Conservation (phyloP, 1,140 invertebrate genomes). For the Ooceraea biroi region DNA sequence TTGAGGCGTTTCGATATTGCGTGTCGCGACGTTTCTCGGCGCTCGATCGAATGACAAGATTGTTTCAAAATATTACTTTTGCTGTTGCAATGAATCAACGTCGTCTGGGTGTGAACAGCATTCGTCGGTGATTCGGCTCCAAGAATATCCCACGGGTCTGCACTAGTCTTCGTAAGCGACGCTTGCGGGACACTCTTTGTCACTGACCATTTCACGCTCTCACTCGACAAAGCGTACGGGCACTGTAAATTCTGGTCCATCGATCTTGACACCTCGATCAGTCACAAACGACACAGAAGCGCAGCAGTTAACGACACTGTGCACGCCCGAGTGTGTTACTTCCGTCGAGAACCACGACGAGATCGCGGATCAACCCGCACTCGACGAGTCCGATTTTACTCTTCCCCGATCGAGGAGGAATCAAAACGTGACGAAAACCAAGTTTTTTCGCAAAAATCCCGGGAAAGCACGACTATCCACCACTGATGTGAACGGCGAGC, state of each 20-base stretch:
- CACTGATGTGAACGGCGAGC: background rate
- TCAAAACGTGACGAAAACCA: no score
- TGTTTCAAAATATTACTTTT: constrained; percentile 43
- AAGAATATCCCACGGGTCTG: constrained; percentile 48
- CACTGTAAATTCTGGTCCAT: background rate
- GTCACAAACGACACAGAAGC: constrained; percentile 3
- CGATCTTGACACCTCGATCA: background rate
- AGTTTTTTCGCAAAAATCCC: no score
- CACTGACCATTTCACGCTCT: constrained; percentile 41
- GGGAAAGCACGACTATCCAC: background rate
- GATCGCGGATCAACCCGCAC: no score
- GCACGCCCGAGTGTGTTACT: no score
- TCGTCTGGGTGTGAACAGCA: background rate
- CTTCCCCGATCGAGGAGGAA: no score
- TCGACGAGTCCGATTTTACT: no score
- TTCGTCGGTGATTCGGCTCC: background rate
- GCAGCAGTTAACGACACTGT: constrained; percentile 2
- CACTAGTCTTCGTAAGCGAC: background rate
- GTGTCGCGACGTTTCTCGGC: background rate
- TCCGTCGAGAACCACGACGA: no score
- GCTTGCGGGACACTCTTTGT: background rate
- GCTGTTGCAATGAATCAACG: constrained; percentile 19
- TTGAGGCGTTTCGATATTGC: background rate
- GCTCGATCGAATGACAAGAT: background rate
- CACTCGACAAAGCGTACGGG: constrained; percentile 9